These are phyloP conservation scores for Xiphophorus couchianus DNA, from an alignment of 2,113 vertebrate species.

Conservation along the genomic window DNA sequence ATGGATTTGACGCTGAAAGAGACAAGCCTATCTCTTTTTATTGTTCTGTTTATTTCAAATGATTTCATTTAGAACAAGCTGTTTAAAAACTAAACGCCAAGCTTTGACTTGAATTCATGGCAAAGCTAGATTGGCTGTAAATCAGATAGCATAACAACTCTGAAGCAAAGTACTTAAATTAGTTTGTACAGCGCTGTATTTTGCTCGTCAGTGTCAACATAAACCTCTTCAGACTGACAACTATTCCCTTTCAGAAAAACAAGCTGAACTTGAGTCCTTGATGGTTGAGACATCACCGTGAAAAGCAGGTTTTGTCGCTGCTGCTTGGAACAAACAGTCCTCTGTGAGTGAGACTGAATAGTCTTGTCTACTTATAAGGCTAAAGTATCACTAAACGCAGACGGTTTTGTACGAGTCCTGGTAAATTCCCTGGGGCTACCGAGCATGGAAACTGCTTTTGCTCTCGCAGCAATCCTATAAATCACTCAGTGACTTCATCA, in stretches of 20 bases:
- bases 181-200: neutral
- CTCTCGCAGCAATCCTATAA: conserved; percentile 42
- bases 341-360: conserved; percentile 37
- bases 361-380: conserved; percentile 17
- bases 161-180: neutral
- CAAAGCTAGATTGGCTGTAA: neutral
- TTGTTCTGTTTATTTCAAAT: neutral
- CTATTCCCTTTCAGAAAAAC: conserved; percentile 30
- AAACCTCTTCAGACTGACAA: conserved; percentile 7
- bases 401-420: conserved; percentile 11
- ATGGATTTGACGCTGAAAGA: neutral
- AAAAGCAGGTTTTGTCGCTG: conserved; percentile 44
- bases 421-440: conserved; percentile 28
- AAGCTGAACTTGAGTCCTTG: conserved; percentile 29
- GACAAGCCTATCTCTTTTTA: neutral
- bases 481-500: conserved; percentile 64
- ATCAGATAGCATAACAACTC: neutral
- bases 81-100: neutral
- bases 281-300: conserved; percentile 23
- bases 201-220: conserved; percentile 11
- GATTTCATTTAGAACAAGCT: neutral
- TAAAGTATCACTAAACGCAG: conserved; percentile 32
- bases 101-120: neutral
- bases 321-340: conserved; percentile 51
- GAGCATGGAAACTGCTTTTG: conserved; percentile 57